These are phyloP conservation scores for Chymomyza procnemis DNA, from an alignment of 2,888 invertebrate species.

Conservation along the genomic window DNA sequence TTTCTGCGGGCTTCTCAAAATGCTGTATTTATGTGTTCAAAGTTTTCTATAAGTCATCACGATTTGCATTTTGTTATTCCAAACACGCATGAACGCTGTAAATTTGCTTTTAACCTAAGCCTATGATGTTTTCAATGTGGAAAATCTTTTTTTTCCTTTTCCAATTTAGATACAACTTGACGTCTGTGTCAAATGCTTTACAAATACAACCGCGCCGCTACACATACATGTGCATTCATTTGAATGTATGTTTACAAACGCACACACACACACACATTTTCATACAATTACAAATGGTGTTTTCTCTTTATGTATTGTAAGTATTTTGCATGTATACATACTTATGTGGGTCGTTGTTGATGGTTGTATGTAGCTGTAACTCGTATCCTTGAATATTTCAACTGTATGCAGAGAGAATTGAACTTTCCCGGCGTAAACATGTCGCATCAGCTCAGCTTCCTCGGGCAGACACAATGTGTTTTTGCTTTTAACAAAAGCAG, in stretches of 20 bases:
- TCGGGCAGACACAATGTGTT: conserved; percentile 42
- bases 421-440: background rate
- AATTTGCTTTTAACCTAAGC: background rate
- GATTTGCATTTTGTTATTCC: background rate
- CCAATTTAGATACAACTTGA: background rate
- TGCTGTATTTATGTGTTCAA: too few relatives aligned
- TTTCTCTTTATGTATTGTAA: background rate
- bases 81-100: background rate
- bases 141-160: background rate
- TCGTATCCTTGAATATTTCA: conserved; percentile 41
- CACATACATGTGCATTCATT: background rate
- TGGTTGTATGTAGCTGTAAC: background rate
- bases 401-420: conserved; percentile 11
- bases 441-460: background rate
- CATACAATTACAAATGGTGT: background rate
- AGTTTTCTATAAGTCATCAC: background rate
- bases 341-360: background rate
- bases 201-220: background rate
- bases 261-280: background rate
- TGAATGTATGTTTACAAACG: background rate
- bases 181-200: conserved; percentile 1
- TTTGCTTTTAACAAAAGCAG: conserved; percentile 62
- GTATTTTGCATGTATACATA: conserved; percentile 2
- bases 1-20: too few relatives aligned
- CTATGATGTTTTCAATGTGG: background rate